phyloP scores from a whole-genome alignment of 1,140 invertebrate species.

The Galendromus occidentalis region DNA sequence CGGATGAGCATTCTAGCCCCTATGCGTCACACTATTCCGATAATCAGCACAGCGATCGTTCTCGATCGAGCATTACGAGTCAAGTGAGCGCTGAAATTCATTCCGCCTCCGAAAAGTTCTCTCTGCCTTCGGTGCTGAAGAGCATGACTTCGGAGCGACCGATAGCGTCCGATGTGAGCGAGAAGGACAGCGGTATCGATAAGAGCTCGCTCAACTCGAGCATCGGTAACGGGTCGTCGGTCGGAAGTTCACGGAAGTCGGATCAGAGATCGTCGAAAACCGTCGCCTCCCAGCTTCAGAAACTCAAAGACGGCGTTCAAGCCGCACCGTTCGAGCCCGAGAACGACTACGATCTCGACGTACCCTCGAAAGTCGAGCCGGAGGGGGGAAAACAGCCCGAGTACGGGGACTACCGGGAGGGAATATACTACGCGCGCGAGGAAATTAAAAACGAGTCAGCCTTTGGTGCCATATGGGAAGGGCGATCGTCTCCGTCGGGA shows the following conservation, averaged over 20 bases:
- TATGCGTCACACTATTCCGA: constrained; percentile 1
- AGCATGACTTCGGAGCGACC: background rate
- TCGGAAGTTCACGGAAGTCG: background rate
- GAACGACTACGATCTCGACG: constrained; percentile 1
- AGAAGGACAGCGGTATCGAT: constrained; percentile 7
- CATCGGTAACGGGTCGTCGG: constrained; percentile 7
- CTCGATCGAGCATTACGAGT: background rate
- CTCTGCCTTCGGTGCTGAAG: background rate
- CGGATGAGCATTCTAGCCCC: background rate
- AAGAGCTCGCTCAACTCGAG: constrained; percentile 2
- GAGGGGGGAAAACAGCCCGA: background rate
- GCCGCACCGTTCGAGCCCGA: background rate
- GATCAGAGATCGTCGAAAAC: background rate
- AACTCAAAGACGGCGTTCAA: background rate
- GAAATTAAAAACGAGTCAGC: background rate
- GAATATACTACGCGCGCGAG: background rate
- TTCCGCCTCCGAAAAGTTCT: background rate
- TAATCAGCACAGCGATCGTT: constrained; percentile 6
- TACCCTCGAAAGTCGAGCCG: background rate
- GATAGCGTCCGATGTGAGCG: background rate
- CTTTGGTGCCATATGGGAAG: constrained; percentile 7
- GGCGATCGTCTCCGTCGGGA: background rate
- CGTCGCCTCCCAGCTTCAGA: background rate
- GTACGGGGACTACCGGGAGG: background rate
- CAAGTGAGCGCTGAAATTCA: constrained; percentile 5